Conservation (phyloP, 2,888 invertebrate genomes). For the Micoletzkya japonica region DNA sequence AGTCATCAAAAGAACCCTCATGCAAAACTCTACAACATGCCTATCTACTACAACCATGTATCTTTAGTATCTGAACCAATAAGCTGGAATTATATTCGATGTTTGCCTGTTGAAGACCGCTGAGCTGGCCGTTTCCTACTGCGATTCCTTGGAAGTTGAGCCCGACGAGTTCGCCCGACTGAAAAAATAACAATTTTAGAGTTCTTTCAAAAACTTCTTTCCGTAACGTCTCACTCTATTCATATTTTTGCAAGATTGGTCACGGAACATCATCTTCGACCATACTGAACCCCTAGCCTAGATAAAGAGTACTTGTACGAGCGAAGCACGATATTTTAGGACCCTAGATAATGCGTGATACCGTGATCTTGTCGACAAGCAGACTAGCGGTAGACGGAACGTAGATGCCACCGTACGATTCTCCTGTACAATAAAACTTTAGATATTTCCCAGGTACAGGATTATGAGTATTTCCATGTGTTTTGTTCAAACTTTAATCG, state of each 20-base stretch:
- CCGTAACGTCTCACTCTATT: neutral
- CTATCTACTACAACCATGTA: too few relatives aligned
- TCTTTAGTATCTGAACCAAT: too few relatives aligned
- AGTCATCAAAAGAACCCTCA: too few relatives aligned
- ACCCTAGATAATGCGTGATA: too few relatives aligned
- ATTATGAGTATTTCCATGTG: neutral
- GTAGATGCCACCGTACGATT: slow-evolving; percentile 51
- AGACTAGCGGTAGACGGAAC: slow-evolving; percentile 46
- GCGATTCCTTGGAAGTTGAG: slow-evolving; percentile 52
- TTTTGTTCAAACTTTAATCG: too few relatives aligned
- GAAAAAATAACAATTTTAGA: slow-evolving; percentile 8
- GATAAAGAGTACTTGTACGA: neutral
- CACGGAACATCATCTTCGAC: neutral
- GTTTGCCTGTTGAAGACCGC: slow-evolving; percentile 35
- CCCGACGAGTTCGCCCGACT: slow-evolving; percentile 36
- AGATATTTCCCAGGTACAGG: neutral
- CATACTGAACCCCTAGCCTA: slow-evolving; percentile 44
- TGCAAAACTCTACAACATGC: too few relatives aligned
- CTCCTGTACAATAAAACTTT: slow-evolving; percentile 31
- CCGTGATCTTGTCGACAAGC: slow-evolving; percentile 48
- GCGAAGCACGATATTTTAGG: neutral
- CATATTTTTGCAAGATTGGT: neutral
- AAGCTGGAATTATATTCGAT: neutral
- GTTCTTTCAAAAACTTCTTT: too few relatives aligned
- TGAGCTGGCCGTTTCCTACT: slow-evolving; percentile 57